Conservation (phyloP, 64 coral and sea anemone genomes). For the Dendrophyllia cribrosa region DNA sequence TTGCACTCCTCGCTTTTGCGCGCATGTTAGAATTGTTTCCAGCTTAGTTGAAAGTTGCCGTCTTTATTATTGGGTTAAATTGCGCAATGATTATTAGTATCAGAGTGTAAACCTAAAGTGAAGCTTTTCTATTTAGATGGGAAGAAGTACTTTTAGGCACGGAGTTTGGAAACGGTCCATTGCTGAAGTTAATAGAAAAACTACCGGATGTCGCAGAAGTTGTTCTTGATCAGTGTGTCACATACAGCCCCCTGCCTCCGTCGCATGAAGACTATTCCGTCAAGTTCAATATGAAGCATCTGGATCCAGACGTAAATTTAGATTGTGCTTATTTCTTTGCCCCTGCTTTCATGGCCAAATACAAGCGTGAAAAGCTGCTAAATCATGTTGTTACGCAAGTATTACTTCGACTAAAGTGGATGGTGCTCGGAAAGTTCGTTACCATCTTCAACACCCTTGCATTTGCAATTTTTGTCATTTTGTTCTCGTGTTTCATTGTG, state of each 20-base stretch:
- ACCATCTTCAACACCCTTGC: conserved; percentile 48
- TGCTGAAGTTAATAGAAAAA: conserved; percentile 77
- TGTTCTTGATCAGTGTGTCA: conserved; percentile 67
- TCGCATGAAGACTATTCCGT: conserved; percentile 71
- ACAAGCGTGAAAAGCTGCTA: conserved; percentile 66
- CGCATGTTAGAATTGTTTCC: no score
- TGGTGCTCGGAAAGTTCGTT: conserved; percentile 62
- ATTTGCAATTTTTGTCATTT: conserved; percentile 53
- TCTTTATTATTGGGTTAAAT: no score
- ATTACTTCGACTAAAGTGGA: conserved; percentile 71
- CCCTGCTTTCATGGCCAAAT: conserved; percentile 58
- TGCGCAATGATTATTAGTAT: no score
- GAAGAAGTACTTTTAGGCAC: conserved; percentile 55
- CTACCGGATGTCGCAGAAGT: conserved; percentile 81
- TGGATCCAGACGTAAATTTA: conserved; percentile 60
- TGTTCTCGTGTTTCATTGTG: conserved; percentile 65
- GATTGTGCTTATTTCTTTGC: background rate
- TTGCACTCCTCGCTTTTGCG: no score
- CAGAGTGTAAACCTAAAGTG: no score
- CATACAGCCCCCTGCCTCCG: conserved; percentile 20
- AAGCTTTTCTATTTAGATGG: conserved; percentile 37
- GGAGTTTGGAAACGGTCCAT: conserved; percentile 38
- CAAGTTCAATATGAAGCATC: conserved; percentile 43
- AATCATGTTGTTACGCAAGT: conserved; percentile 74
- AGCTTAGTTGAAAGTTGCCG: no score